These are phyloP conservation scores for Lucinisca nassula DNA, from an alignment of 2,888 invertebrate genomes.

Conservation along the genomic window DNA sequence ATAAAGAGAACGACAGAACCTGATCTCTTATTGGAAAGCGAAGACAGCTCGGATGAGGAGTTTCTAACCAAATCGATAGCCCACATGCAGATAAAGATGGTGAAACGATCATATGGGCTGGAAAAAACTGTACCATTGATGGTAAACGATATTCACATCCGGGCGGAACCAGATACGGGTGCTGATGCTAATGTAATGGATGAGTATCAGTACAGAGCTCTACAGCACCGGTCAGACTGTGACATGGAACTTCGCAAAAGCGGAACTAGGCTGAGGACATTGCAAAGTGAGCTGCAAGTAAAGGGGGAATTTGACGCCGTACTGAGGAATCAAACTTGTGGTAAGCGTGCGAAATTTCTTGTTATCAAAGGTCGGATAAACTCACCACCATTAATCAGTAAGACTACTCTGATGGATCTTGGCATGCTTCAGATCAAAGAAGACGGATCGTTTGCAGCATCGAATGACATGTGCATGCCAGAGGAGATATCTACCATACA, in stretches of 20 bases:
- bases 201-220: background rate
- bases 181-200: conserved; percentile 23
- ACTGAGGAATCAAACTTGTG: background rate
- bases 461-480: background rate
- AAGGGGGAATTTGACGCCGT: conserved; percentile 4
- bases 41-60: background rate
- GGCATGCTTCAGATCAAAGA: conserved; percentile 12
- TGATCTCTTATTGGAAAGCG: too few species aligned
- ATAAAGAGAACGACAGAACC: background rate
- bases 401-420: background rate
- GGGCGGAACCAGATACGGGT: background rate
- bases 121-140: conserved; percentile 5
- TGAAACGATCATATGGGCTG: background rate
- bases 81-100: background rate
- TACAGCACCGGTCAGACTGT: background rate
- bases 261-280: background rate
- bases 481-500: background rate
- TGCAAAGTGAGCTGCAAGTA: background rate
- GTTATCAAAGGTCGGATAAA: conserved; percentile 14
- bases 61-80: background rate
- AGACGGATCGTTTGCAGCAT: background rate
- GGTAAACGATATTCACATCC: conserved; percentile 7
- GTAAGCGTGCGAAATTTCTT: background rate
- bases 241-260: background rate
- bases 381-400: conserved; percentile 19